Evolutionary conservation across 2,797 vertebrate species (phyloP), one percentile per base, ranked within the genome.

Genomic region (Catostomus latipinnis): DNA sequence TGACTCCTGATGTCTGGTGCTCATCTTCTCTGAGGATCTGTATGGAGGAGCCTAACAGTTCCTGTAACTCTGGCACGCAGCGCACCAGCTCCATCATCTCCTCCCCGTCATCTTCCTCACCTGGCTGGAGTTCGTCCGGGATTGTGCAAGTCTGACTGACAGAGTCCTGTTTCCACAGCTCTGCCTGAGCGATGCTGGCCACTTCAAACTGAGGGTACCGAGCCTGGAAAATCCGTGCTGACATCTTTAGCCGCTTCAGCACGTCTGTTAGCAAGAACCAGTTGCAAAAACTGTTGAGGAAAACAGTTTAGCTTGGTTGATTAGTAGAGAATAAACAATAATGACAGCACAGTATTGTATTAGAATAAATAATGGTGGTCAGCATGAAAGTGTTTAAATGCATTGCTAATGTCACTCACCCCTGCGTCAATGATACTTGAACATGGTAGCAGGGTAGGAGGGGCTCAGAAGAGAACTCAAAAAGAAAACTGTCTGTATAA

Each of bases 191-290:
- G 88, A 99, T 77, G 83, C 92, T 94, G 88, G 93, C 93, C n/a
- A 99, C 90, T 92, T 99, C 97, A 18, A 99, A 88, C 91, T 98
- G 95, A 0, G 97, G 96, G 90, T 97, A 98, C 7, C 97, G 96
- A 0, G 97, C 96, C 83, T 95, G 94, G 90, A 99, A 99, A 86
- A 98, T 98, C 88, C 97, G 93, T 0, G 95, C 94, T 0, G 98
- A 99, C 83, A 98, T 94, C 92, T 99, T 99, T 83, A 99, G 93
- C 6, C 95, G 93, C 92, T 97, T 97, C 56, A 99, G 93, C 81
- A 99, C 96, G 0, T 98, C 98, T 0, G 93, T 90, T 89, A 99
- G 94, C 73, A 98, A 94, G 90, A 99, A 97, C 98, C 98, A 99
- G 93, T 99, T 99, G 88, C 97, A 96, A 85, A 96, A 97, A 76